phyloP scores from a whole-genome alignment of 1,140 invertebrate genomes.

The Eciton burchellii region DNA sequence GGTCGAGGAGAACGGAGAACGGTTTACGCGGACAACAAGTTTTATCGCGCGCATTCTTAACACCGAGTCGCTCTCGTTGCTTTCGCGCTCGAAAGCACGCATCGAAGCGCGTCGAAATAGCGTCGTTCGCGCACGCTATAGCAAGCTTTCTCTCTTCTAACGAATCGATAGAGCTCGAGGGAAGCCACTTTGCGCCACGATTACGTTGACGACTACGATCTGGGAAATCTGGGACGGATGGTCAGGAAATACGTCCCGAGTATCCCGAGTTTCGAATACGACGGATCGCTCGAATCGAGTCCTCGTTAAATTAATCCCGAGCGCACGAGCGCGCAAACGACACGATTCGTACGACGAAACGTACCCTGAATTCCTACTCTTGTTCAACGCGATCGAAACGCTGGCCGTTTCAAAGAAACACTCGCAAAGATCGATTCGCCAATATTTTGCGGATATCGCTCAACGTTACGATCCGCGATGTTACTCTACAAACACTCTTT shows the following conservation, averaged over 20 bases:
- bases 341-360: too few relatives aligned
- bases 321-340: too few relatives aligned
- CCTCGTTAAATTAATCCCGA: background rate
- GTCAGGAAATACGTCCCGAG: too few relatives aligned
- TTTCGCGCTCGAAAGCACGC: background rate
- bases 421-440: slow-evolving; percentile 4
- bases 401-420: background rate
- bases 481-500: too few relatives aligned
- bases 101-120: slow-evolving; percentile 49
- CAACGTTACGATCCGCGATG: background rate
- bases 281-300: too few relatives aligned
- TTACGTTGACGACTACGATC: slow-evolving; percentile 45
- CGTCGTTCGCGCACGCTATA: slow-evolving; percentile 30
- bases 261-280: too few relatives aligned
- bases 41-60: too few relatives aligned
- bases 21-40: too few relatives aligned
- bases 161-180: slow-evolving; percentile 73
- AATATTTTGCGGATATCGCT: too few relatives aligned
- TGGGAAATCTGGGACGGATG: slow-evolving; percentile 60
- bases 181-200: slow-evolving; percentile 60
- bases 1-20: too few relatives aligned
- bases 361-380: slow-evolving; percentile 1
- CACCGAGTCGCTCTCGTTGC: background rate
- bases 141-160: slow-evolving; percentile 59
- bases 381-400: slow-evolving; percentile 1